phyloP scores from a whole-genome alignment of 35 echinoderm and acorn worm genomes.

The Heliocidaris tuberculata region DNA sequence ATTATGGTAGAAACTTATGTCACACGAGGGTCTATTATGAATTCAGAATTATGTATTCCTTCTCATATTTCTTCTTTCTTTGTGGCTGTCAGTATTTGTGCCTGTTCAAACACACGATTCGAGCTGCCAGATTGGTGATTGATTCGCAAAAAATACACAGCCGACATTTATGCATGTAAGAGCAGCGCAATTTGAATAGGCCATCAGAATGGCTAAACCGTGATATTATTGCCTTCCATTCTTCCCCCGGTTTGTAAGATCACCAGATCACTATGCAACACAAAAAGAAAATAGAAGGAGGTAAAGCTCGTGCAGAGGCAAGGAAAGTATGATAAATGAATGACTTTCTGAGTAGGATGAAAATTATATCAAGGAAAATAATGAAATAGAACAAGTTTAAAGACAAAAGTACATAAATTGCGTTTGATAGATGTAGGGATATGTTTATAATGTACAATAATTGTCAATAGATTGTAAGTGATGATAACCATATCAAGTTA shows the following conservation, averaged over 20 bases:
- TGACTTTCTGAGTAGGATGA: no score
- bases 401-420: no score
- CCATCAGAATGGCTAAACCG: not conserved
- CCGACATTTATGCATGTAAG: not conserved
- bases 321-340: no score
- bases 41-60: not conserved
- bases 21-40: not conserved
- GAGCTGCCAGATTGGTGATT: not conserved
- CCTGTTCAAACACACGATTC: not conserved
- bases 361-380: no score
- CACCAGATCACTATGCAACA: not conserved
- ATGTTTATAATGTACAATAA: no score
- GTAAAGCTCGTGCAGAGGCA: not conserved
- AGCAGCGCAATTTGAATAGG: constrained; percentile 9
- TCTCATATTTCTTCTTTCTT: not conserved
- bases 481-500: no score
- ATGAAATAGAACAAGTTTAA: no score
- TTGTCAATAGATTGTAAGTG: no score
- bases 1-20: not conserved
- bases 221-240: not conserved
- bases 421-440: no score
- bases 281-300: not conserved
- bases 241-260: not conserved
- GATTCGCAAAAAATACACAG: not conserved
- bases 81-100: not conserved